These are phyloP conservation scores for Crocallis elinguaria DNA, from an alignment of 2,888 invertebrate species.

Conservation along the genomic window DNA sequence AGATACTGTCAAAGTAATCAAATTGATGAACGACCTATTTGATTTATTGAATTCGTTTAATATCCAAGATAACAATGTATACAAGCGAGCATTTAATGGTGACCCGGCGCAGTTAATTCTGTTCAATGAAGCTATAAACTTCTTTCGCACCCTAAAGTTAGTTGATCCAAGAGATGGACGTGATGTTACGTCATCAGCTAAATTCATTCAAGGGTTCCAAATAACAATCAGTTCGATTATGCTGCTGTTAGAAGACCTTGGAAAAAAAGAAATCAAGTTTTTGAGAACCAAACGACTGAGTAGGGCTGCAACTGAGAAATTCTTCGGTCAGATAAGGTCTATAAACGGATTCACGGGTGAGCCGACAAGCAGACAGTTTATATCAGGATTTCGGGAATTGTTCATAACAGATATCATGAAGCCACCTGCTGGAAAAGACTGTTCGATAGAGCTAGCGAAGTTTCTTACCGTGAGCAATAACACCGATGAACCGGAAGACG, in stretches of 20 bases:
- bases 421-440: conserved; percentile 16
- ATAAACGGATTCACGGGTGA: conserved; percentile 19
- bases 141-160: conserved; percentile 43
- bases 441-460: conserved; percentile 9
- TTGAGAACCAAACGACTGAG: conserved; percentile 27
- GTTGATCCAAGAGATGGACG: conserved; percentile 37
- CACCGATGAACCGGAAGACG: neutral
- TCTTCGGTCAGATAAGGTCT: conserved; percentile 28
- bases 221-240: conserved; percentile 43
- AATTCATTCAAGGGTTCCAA: conserved; percentile 43
- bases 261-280: conserved; percentile 23
- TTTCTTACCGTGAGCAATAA: neutral
- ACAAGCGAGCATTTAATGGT: conserved; percentile 38
- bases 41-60: conserved; percentile 38
- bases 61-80: conserved; percentile 16
- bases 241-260: conserved; percentile 40
- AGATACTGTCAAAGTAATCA: conserved; percentile 37
- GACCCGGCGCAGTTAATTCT: conserved; percentile 36
- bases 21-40: conserved; percentile 38
- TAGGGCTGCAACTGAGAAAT: conserved; percentile 18
- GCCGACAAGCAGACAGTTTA: conserved; percentile 20
- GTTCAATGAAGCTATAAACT: conserved; percentile 37
- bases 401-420: conserved; percentile 22
- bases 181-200: conserved; percentile 39
- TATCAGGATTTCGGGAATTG: conserved; percentile 14